Evolutionary conservation across 2,113 vertebrate species (phyloP), one percentile per base, ranked within the genome.

Genomic region (Nymphicus hollandicus): DNA sequence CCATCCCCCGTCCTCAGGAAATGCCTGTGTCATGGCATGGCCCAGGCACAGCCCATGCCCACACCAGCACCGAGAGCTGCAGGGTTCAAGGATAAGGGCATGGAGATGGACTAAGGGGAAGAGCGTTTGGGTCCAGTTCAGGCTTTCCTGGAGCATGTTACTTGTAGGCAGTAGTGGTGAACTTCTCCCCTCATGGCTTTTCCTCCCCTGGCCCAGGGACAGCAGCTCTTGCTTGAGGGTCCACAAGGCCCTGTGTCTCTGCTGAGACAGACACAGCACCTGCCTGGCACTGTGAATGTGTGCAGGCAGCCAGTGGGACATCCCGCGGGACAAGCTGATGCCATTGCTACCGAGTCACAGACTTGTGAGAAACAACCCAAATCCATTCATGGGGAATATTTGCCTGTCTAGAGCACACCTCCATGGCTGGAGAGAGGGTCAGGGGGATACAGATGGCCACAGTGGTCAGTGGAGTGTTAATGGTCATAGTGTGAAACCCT

Each of bases 371-470:
- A 68, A 74, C 33, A 33, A 0, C 4, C 2, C 37, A 31, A 41
- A 63, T 6, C 8, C 33, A 43, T 18, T 41, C n/a, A 11, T 9
- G 17, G 46, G 31, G 65, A 70, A 10, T 22, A 55, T 63, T 81
- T 70, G n/a, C 37, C 11, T 4, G 0, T 11, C 37, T 37, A 15
- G 35, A 39, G 9, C 56, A 64, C 31, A 55, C 9, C 14, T 50
- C 33, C 1, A 0, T 31, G 66, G 6, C 33, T 43, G 52, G 29
- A 12, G 22, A 82, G 35, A 76, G 27, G 60, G 8, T 23, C 4
- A 17, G 6, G 10, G 12, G 8, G 16, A 65, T 29, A 7, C 0
- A 0, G 58, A 6, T 63, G 33, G 27, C 35, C 22, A 2, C 9
- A 8, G 28, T 7, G 5, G 5, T 31, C 61, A 4, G 2, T 14